phyloP scores from a whole-genome alignment of 1,140 invertebrate genomes.

The Batillaria attramentaria region DNA sequence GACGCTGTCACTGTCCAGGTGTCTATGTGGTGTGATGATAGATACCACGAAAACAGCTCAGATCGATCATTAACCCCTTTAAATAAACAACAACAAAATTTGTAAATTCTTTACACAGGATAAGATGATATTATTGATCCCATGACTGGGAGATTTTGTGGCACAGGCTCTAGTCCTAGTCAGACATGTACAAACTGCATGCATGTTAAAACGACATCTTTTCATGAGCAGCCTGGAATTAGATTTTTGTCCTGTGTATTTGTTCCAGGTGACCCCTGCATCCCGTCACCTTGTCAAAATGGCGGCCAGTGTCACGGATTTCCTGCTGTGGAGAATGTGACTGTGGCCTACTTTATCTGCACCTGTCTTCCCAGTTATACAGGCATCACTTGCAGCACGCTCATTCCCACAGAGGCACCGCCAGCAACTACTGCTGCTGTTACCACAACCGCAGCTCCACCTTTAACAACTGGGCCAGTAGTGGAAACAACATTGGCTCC shows the following conservation, averaged over 20 bases:
- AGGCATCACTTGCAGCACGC: constrained; percentile 28
- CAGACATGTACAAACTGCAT: no score
- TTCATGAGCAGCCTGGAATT: no score
- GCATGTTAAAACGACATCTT: no score
- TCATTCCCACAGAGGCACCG: constrained; percentile 1
- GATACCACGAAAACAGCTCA: no score
- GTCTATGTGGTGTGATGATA: no score
- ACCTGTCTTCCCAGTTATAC: constrained; percentile 35
- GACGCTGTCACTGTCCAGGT: no score
- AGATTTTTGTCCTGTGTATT: not conserved
- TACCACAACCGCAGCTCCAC: not conserved
- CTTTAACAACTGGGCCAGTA: constrained; percentile 7
- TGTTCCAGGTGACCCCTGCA: constrained; percentile 36
- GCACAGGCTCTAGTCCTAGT: no score
- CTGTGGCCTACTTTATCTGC: constrained; percentile 40
- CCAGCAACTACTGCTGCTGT: not conserved
- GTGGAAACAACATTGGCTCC: not conserved
- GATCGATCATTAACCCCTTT: no score
- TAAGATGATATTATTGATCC: no score
- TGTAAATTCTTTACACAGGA: no score
- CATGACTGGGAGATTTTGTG: no score
- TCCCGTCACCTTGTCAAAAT: constrained; percentile 47
- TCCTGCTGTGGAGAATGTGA: constrained; percentile 21
- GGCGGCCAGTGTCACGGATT: constrained; percentile 45
- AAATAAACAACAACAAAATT: no score